Evolutionary conservation across 2,797 vertebrate genomes (phyloP), one percentile per base, ranked within the genome.

Genomic region (Pseudochirops cupreus): DNA sequence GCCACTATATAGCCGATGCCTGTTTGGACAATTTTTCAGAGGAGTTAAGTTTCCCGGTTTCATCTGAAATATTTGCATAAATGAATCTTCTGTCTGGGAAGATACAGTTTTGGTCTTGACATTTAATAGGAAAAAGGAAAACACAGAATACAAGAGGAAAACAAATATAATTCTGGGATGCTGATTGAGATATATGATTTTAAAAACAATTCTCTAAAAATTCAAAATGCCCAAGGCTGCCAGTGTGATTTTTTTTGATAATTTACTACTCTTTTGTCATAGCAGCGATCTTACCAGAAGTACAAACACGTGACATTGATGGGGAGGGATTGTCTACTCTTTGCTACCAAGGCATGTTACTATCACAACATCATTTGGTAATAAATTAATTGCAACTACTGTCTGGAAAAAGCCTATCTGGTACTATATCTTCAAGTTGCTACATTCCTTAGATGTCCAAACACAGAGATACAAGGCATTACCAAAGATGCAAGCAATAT

Each of bases 331-430:
- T 31, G 4, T 91, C 95, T 58, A 31, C 46, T 94, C 46, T 92
- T 94, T 58, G 90, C 55, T 96, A 14, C 91, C 93, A 89, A 94
- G 94, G 56, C 53, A 82, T 91, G 11, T 18, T 93, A 50, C 46
- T 90, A 50, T 12, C 74, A 11, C 39, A 82, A 46, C 39, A 87
- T 87, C 74, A 87, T 26, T 26, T 50, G 21, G 74, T 87, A 39
- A 87, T 56, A 92, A 94, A 56, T 91, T 92, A 91, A 50, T 92
- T 91, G 87, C 92, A 95, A 91, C 56, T 82, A 95, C 52, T n/a
- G 39, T 67, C 95, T 21, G 31, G 14, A 24, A 55, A 50, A 54
- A 50, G 3, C 18, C 87, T 54, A 57, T 93, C 58, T 94, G 93
- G 74, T 26, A 50, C 16, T 94, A 95, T 87, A 90, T 96, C 94